Conservation (phyloP, 2,888 invertebrate genomes). For the Drosophila anomelani region DNA sequence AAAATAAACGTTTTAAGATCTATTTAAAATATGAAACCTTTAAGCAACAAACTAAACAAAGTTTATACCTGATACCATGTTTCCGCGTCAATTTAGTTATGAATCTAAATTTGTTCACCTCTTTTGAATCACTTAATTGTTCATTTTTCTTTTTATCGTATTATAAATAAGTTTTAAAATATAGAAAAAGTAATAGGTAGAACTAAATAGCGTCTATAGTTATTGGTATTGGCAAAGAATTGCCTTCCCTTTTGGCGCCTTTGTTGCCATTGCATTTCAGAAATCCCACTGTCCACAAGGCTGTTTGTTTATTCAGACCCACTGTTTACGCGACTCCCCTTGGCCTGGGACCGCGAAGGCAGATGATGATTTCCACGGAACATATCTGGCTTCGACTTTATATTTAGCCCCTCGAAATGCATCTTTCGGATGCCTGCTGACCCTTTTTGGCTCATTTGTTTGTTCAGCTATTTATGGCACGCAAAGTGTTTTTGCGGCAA, state of each 20-base stretch:
- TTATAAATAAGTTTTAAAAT: neutral
- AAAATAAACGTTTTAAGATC: neutral
- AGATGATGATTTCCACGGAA: slow-evolving; percentile 55
- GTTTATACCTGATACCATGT: too few species aligned
- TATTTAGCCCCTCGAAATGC: slow-evolving; percentile 60
- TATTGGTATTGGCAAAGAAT: neutral
- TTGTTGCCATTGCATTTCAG: slow-evolving; percentile 55
- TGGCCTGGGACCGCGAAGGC: slow-evolving; percentile 16
- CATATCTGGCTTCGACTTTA: slow-evolving; percentile 44
- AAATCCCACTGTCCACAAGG: slow-evolving; percentile 42
- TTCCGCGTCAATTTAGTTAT: neutral
- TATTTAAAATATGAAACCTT: neutral
- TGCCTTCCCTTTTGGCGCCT: slow-evolving; percentile 53
- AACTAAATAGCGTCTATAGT: neutral
- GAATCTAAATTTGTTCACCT: neutral
- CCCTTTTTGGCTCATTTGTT: slow-evolving; percentile 65
- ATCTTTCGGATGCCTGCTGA: slow-evolving; percentile 58
- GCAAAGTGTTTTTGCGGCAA: slow-evolving; percentile 47
- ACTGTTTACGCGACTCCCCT: slow-evolving; percentile 52
- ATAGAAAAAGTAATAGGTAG: neutral
- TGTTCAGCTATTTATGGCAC: slow-evolving; percentile 59
- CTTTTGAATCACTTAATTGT: neutral
- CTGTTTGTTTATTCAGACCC: slow-evolving; percentile 60
- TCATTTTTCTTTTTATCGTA: neutral
- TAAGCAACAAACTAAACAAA: too few species aligned